A percentile compares a stretch with the other conserved stretches of the same genome.
Evolutionary conservation across 2,888 invertebrate species (phyloP).

Genomic region (Xestia c-nigrum): DNA sequence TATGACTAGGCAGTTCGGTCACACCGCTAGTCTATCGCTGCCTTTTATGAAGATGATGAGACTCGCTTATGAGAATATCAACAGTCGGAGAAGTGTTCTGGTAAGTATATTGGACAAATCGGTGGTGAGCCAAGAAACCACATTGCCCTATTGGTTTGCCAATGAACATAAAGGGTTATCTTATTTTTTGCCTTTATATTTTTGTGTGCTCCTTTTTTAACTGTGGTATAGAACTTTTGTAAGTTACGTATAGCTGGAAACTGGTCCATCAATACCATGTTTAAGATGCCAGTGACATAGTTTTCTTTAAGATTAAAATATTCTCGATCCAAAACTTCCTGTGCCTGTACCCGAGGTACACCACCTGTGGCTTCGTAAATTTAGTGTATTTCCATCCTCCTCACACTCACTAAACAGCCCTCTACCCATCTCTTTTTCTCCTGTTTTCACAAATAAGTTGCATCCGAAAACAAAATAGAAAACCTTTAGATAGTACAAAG

Average conservation of each 20-base stretch:
- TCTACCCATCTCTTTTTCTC: constrained; percentile 78
- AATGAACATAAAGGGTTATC: no score
- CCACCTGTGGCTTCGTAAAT: constrained; percentile 91
- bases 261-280: background rate
- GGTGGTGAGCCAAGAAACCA: background rate
- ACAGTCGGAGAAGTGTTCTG: background rate
- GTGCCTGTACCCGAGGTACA: constrained; percentile 86
- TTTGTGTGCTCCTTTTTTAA: no score
- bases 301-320: constrained; percentile 42
- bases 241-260: no score
- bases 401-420: constrained; percentile 69
- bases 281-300: background rate
- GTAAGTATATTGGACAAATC: background rate
- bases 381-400: constrained; percentile 84
- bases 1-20: no score
- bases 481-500: constrained; percentile 73
- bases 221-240: background rate
- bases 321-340: constrained; percentile 70
- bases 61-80: background rate
- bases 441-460: constrained; percentile 90
- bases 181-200: no score
- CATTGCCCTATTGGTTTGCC: background rate
- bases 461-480: constrained; percentile 90
- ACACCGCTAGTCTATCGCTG: no score
- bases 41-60: background rate